Conservation (phyloP, 2,888 invertebrate genomes). For the Drosophila affinis region DNA sequence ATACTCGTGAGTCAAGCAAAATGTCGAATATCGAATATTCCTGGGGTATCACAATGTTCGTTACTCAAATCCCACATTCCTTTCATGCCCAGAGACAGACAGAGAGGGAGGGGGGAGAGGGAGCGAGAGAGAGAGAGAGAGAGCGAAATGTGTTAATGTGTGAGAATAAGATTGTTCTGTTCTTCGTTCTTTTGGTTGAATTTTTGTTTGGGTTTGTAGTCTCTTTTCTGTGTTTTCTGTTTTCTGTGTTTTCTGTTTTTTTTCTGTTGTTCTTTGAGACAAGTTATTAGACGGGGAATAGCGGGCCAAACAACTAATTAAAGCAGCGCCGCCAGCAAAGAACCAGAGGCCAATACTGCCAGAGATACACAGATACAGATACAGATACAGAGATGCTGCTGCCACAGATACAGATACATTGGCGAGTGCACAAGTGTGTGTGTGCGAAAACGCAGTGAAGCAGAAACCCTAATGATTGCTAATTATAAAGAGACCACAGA, state of each 20-base stretch:
- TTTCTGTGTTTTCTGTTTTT: constrained; percentile 21
- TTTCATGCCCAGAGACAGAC: not conserved
- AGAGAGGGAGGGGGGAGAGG: not conserved
- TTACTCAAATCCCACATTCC: not conserved
- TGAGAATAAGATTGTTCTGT: constrained; percentile 56
- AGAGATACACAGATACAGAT: constrained; percentile 25
- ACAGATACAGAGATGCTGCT: constrained; percentile 2
- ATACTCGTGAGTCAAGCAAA: constrained; percentile 22
- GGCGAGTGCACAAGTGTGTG: constrained; percentile 5
- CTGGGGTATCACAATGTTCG: not conserved
- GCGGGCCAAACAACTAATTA: constrained; percentile 75
- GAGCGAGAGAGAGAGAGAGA: too few relatives aligned
- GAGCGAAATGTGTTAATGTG: constrained; percentile 74
- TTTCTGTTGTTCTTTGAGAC: constrained; percentile 33
- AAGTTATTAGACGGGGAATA: constrained; percentile 61
- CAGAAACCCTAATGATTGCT: constrained; percentile 76
- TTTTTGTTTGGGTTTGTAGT: constrained; percentile 37
- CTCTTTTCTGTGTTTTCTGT: constrained; percentile 1
- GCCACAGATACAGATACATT: constrained; percentile 42
- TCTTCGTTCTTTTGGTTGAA: constrained; percentile 7
- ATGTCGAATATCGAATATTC: constrained; percentile 8
- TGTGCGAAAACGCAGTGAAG: constrained; percentile 64
- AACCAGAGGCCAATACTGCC: constrained; percentile 17
- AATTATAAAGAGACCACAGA: constrained; percentile 57
- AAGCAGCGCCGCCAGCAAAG: constrained; percentile 43